Conservation (phyloP, 2,797 vertebrate species). For the Buphagus erythrorhynchus region DNA sequence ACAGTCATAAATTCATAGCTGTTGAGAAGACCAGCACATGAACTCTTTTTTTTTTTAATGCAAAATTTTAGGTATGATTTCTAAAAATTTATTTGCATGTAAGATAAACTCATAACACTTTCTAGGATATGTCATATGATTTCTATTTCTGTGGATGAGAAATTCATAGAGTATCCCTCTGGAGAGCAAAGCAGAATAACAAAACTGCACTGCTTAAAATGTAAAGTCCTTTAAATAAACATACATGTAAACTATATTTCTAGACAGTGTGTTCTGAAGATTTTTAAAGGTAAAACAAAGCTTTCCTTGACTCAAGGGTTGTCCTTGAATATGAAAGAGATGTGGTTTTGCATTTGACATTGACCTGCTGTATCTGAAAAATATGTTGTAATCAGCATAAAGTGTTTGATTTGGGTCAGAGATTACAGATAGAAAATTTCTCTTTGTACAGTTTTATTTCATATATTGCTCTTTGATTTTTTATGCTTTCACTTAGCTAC, state of each 20-base stretch:
- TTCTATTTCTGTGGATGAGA: neutral
- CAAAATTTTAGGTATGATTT: neutral
- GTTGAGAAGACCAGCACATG: neutral
- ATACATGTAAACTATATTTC: neutral
- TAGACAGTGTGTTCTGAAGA: neutral
- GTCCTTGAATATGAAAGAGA: neutral
- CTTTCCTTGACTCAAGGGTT: neutral
- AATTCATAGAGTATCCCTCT: neutral
- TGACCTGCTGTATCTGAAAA: neutral
- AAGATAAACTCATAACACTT: neutral
- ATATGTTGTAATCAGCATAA: neutral
- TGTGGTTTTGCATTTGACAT: neutral
- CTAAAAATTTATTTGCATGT: rapidly evolving
- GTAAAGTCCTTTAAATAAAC: neutral
- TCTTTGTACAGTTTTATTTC: neutral
- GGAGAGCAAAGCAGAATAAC: neutral
- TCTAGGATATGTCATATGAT: neutral
- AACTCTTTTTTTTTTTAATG: neutral
- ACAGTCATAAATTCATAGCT: neutral
- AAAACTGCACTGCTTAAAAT: neutral
- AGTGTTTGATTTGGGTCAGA: neutral
- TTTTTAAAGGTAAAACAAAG: neutral
- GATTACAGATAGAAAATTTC: neutral
- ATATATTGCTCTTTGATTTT: neutral
- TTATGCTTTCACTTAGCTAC: neutral